These are phyloP conservation scores for Drosophila infuscata DNA, from an alignment of 2,888 invertebrate genomes.

Conservation along the genomic window DNA sequence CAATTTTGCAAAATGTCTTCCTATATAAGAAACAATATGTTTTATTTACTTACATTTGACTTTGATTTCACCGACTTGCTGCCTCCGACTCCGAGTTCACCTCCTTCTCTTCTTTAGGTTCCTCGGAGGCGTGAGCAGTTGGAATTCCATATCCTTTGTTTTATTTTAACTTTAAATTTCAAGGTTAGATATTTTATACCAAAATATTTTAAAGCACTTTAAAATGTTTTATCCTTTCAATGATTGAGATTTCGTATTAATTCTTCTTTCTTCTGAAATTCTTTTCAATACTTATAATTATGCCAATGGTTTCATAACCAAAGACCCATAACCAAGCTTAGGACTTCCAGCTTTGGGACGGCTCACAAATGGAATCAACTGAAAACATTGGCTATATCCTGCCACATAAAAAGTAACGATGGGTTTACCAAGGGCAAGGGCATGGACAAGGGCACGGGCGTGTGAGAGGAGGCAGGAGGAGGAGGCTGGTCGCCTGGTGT, in stretches of 20 bases:
- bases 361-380: slow-evolving; percentile 32
- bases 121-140: slow-evolving; percentile 19
- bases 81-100: not conserved
- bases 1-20: slow-evolving; percentile 79
- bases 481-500: not conserved
- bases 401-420: slow-evolving; percentile 51
- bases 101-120: not conserved
- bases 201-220: not conserved
- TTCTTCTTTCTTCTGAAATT: not conserved
- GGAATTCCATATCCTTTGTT: slow-evolving; percentile 23
- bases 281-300: slow-evolving; percentile 30
- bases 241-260: not conserved
- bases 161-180: slow-evolving; percentile 19
- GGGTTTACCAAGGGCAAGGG: slow-evolving; percentile 22
- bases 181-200: not conserved
- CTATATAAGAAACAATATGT: slow-evolving; percentile 80
- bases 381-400: slow-evolving; percentile 23
- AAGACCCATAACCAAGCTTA: not conserved
- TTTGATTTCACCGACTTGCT: slow-evolving; percentile 63
- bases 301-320: slow-evolving; percentile 13
- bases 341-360: not conserved
- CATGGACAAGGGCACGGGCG: not conserved
- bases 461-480: not conserved
- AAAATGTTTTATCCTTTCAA: not conserved
- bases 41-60: slow-evolving; percentile 80